Evolutionary conservation across 2,797 vertebrate species (phyloP), one percentile per base, ranked within the genome.

Genomic region (Menidia menidia): DNA sequence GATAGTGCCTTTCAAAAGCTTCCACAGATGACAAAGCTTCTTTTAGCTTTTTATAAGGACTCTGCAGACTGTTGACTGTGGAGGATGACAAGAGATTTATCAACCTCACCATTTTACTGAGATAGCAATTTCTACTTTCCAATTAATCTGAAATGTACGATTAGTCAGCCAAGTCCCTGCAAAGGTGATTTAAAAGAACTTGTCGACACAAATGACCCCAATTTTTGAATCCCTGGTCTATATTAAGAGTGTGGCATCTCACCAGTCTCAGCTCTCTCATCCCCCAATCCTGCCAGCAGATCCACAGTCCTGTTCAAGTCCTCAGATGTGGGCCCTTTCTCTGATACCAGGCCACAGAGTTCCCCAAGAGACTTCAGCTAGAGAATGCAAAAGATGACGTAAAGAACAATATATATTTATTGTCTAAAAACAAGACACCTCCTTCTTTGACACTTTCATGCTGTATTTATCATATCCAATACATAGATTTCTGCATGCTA

Each of bases 41-140:
- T 84, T 96, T 97, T 51, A 99, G 95, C 86, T 97, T 99, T 90
- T 99, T 99, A 65, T 98, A 98, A 2, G 98, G 98, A 87, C 97
- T 99, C 91, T 98, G 97, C 71, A 95, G 94, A 81, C 96, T 95
- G 90, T 92, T 96, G 39, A 94, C 97, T 99, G 92, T 47, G 39
- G 64, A 76, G 33, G 10, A 68, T 80, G 73, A 91, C 59, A 25
- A 71, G 14, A n/a, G 10, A 7, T 33, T 65, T 30, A 65, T 18
- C 31, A 66, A 68, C 6, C 32, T 62, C 2, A 31, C 1, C 11
- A 30, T 52, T 31, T 54, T 41, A 4, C 5, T 15, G 10, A 50
- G 9, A 3, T 12, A 19, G 53, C 32, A 32, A 51, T 35, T 41
- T 32, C 2, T n/a, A 18, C n/a, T 19, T 25, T 51, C 18, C 19